These are phyloP conservation scores for Noturus placidus DNA, from an alignment of 2,113 vertebrate genomes.

Conservation along the genomic window DNA sequence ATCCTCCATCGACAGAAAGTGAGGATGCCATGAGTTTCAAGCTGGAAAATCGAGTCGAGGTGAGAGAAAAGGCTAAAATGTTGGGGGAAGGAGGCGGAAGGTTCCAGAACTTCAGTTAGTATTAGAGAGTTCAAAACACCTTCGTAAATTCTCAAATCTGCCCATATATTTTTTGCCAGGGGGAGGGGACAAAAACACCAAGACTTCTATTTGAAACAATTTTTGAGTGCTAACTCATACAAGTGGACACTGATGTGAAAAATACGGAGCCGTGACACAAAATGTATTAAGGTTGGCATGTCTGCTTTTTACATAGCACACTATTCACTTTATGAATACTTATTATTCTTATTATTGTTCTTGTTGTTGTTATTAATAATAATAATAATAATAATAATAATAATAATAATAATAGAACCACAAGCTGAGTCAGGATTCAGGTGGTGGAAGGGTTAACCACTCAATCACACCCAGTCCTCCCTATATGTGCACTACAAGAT, in stretches of 20 bases:
- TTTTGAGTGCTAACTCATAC: neutral
- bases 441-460: slow-evolving; percentile 62
- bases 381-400: too few relatives aligned
- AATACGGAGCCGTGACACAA: neutral
- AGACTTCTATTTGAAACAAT: neutral
- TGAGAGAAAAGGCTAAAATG: neutral
- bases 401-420: too few relatives aligned
- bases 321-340: neutral
- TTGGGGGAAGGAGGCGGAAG: too few relatives aligned
- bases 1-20: neutral
- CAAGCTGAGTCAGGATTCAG: slow-evolving; percentile 42
- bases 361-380: too few relatives aligned
- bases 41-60: neutral
- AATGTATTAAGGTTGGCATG: neutral
- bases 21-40: neutral
- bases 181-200: too few relatives aligned
- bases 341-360: neutral
- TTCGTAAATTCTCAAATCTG: too few relatives aligned
- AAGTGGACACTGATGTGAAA: neutral
- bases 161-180: too few relatives aligned
- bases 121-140: neutral
- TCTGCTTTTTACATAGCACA: neutral
- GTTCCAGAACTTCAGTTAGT: neutral
- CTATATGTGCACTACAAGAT: slow-evolving; percentile 52
- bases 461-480: slow-evolving; percentile 45